phyloP scores from a whole-genome alignment of 2,888 invertebrate genomes.

The Euplexia lucipara region DNA sequence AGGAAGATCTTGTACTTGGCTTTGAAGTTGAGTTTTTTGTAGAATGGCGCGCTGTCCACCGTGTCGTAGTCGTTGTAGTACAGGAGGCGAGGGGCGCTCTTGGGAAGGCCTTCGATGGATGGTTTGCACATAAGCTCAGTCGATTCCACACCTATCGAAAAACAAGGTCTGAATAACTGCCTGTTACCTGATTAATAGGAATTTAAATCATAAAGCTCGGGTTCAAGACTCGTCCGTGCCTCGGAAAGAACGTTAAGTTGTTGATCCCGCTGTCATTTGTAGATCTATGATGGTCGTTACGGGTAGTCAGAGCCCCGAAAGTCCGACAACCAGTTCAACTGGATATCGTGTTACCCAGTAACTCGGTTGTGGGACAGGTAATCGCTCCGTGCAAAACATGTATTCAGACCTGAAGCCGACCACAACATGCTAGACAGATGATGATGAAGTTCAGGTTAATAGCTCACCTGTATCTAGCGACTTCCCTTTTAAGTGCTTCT shows the following conservation, averaged over 20 bases:
- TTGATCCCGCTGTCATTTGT: too few species aligned
- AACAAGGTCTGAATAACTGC: not conserved
- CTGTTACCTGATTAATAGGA: not conserved
- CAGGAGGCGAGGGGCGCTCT: constrained; percentile 71
- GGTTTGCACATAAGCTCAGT: constrained; percentile 72
- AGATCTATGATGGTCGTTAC: too few species aligned
- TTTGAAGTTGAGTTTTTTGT: constrained; percentile 78
- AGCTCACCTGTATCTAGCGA: constrained; percentile 76
- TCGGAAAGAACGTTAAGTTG: too few species aligned
- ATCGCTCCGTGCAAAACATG: too few species aligned
- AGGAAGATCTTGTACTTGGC: constrained; percentile 77
- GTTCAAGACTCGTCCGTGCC: too few species aligned
- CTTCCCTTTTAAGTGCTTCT: constrained; percentile 75
- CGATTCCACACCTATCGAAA: constrained; percentile 76
- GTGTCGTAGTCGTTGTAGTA: constrained; percentile 84
- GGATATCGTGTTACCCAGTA: too few species aligned
- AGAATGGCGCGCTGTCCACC: constrained; percentile 83
- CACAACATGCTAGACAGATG: too few species aligned
- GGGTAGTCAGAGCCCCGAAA: too few species aligned
- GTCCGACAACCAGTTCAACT: too few species aligned
- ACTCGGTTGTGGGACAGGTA: too few species aligned
- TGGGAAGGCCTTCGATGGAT: constrained; percentile 74
- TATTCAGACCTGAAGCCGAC: too few species aligned
- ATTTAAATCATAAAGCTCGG: too few species aligned
- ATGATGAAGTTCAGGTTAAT: not conserved